These are phyloP conservation scores for Cetoscarus ocellatus DNA, from an alignment of 2,797 vertebrate species.

Conservation along the genomic window DNA sequence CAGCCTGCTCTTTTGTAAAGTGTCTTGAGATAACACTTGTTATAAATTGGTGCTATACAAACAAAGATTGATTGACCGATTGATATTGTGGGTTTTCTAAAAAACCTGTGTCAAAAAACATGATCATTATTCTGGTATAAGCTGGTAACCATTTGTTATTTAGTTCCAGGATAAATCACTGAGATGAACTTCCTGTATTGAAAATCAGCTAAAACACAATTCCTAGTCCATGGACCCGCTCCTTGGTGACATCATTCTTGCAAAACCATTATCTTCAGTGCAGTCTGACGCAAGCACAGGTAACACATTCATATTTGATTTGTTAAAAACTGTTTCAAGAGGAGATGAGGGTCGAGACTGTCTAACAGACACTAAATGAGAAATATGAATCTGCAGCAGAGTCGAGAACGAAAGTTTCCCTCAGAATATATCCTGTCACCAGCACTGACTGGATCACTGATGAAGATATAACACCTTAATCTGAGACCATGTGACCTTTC, in stretches of 20 bases:
- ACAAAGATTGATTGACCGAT: too few relatives aligned
- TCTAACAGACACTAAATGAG: conserved; percentile 16
- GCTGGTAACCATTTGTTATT: too few relatives aligned
- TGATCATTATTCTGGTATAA: too few relatives aligned
- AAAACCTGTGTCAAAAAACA: too few relatives aligned
- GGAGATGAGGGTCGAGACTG: conserved; percentile 15
- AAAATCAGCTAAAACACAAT: too few relatives aligned
- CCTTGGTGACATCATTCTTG: not conserved
- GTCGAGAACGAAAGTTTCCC: conserved; percentile 13
- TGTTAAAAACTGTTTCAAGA: conserved; percentile 14
- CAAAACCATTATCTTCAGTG: conserved; percentile 17
- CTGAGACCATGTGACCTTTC: conserved; percentile 40
- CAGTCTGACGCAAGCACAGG: conserved; percentile 41
- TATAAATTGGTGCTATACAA: too few relatives aligned
- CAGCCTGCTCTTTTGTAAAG: too few relatives aligned
- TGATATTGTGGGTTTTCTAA: too few relatives aligned
- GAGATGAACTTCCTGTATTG: too few relatives aligned
- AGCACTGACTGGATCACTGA: conserved; percentile 28
- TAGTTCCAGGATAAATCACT: too few relatives aligned
- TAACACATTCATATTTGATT: conserved; percentile 30
- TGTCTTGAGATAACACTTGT: too few relatives aligned
- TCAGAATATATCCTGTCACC: conserved; percentile 9
- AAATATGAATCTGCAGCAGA: conserved; percentile 5
- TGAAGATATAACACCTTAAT: conserved; percentile 13
- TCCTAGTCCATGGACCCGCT: too few relatives aligned